A percentile compares a stretch with the other conserved stretches of the same genome.
Conservation (phyloP, 2,888 invertebrate species). For the Drosophila mercatorum region DNA sequence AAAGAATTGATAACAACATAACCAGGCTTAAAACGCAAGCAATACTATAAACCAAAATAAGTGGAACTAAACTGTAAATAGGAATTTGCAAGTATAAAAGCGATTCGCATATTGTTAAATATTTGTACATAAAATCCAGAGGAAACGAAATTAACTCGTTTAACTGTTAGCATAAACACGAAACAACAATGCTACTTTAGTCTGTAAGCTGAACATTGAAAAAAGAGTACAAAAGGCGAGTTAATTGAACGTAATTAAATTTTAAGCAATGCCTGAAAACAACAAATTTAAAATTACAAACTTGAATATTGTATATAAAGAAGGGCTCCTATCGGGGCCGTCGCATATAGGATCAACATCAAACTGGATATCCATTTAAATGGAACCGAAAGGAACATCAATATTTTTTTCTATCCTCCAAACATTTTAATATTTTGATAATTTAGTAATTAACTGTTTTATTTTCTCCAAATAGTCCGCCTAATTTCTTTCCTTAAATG, state of each 20-base stretch:
- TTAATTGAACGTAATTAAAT: conserved; percentile 60
- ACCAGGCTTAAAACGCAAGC: conserved; percentile 66
- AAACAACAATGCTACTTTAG: conserved; percentile 30
- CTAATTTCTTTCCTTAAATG: background rate
- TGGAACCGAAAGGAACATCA: background rate
- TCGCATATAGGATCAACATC: conserved; percentile 27
- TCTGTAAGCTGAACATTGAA: conserved; percentile 62
- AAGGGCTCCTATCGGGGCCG: conserved; percentile 19
- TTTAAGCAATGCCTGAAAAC: conserved; percentile 46
- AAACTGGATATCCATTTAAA: background rate
- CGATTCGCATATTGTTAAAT: conserved; percentile 40
- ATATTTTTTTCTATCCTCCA: no score
- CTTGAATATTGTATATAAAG: conserved; percentile 33
- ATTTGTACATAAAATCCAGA: conserved; percentile 39
- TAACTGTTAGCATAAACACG: conserved; percentile 26
- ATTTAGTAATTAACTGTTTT: background rate
- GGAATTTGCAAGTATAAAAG: conserved; percentile 10
- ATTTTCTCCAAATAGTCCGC: background rate
- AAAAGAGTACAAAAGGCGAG: conserved; percentile 76
- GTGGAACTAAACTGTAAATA: conserved; percentile 37
- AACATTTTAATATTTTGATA: background rate
- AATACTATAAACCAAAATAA: conserved; percentile 64
- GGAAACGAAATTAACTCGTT: conserved; percentile 12
- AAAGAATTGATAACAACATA: conserved; percentile 37
- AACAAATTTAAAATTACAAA: conserved; percentile 16